Evolutionary conservation across 2,113 vertebrate species (phyloP).

Genomic region (Platysternon megacephalum): DNA sequence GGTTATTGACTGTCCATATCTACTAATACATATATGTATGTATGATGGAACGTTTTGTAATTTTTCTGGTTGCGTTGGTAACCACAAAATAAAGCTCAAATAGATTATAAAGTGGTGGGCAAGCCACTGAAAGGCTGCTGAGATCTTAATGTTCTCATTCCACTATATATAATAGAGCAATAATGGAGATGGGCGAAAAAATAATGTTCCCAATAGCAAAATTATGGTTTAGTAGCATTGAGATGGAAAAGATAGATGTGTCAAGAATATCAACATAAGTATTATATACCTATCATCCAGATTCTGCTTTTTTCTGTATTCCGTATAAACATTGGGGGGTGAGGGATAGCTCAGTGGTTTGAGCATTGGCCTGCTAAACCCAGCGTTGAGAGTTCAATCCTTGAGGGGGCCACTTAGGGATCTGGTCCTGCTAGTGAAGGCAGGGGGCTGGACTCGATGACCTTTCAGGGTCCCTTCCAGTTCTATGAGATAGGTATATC

Average conservation of each 20-base stretch:
- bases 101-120: not conserved
- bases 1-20: not conserved
- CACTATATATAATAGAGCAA: not conserved
- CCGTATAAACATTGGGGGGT: too few species aligned
- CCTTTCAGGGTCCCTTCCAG: too few species aligned
- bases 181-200: fast-evolving
- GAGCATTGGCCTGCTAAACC: too few species aligned
- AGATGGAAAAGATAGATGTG: not conserved
- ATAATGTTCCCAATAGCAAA: not conserved
- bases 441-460: too few species aligned
- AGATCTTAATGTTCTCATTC: not conserved
- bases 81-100: not conserved
- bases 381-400: too few species aligned
- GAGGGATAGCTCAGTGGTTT: too few species aligned
- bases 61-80: not conserved
- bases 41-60: not conserved
- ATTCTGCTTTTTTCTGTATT: not conserved
- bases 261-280: fast-evolving
- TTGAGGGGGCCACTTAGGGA: too few species aligned
- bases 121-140: not conserved
- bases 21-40: not conserved
- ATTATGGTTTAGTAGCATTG: not conserved
- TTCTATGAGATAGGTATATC: too few species aligned
- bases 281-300: fast-evolving
- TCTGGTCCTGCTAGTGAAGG: too few species aligned